A percentile compares a stretch with the other conserved stretches of the same genome.
These are phyloP conservation scores for Pseudorasbora parva DNA, from an alignment of 2,113 vertebrate genomes.

Conservation along the genomic window DNA sequence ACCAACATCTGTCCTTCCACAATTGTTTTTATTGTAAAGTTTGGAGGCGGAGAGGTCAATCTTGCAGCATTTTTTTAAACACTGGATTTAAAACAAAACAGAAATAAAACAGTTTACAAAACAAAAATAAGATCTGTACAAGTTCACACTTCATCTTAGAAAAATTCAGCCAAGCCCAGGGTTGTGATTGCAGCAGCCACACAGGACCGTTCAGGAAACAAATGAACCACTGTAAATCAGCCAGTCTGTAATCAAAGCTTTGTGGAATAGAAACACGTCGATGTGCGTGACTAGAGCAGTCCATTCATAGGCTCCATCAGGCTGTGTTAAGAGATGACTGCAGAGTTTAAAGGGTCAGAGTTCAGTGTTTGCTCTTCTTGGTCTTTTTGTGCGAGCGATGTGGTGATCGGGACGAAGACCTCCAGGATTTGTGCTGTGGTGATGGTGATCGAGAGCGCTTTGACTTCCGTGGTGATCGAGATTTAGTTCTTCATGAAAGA, in stretches of 20 bases:
- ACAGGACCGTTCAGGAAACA: constrained; percentile 42
- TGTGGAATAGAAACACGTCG: constrained; percentile 47
- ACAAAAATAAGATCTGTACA: constrained; percentile 72
- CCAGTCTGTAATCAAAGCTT: constrained; percentile 44
- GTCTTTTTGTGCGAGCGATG: constrained; percentile 81
- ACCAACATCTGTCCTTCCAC: constrained; percentile 23
- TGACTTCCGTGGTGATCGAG: constrained; percentile 74
- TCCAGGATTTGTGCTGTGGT: constrained; percentile 68
- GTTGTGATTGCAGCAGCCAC: constrained; percentile 54
- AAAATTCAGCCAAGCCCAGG: constrained; percentile 66
- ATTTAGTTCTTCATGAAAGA: constrained; percentile 63
- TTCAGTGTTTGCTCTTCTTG: constrained; percentile 83
- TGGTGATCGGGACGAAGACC: constrained; percentile 75
- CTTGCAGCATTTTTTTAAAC: constrained; percentile 63
- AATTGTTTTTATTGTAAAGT: constrained; percentile 71
- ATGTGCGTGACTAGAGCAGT: constrained; percentile 34
- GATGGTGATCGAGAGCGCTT: constrained; percentile 78
- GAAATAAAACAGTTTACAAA: constrained; percentile 60
- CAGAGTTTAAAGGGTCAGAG: constrained; percentile 38
- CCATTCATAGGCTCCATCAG: constrained; percentile 16
- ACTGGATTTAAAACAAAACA: constrained; percentile 70
- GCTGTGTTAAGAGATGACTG: constrained; percentile 4
- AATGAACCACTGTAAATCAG: constrained; percentile 40
- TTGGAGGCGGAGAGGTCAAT: constrained; percentile 54
- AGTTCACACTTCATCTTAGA: constrained; percentile 74